A percentile compares a stretch with the other conserved stretches of the same genome.
These are phyloP conservation scores for Phoeniculus purpureus DNA, from an alignment of 2,797 vertebrate genomes.

Conservation along the genomic window DNA sequence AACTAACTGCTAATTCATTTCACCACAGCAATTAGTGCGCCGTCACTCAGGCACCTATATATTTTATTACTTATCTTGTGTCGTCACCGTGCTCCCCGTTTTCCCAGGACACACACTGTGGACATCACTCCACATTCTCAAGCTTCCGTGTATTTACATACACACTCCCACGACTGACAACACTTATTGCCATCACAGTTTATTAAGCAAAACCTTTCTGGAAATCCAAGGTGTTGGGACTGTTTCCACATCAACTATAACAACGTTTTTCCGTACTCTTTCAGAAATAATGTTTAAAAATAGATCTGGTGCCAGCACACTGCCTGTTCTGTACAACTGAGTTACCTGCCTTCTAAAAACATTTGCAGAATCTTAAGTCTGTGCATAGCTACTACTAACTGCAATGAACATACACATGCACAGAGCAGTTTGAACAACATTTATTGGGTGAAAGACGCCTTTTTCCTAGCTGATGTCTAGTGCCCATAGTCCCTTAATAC, in stretches of 20 bases:
- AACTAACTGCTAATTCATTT: slow-evolving; percentile 10
- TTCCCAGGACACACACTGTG: slow-evolving; percentile 16
- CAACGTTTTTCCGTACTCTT: not conserved
- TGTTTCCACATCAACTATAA: not conserved
- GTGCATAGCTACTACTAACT: not conserved
- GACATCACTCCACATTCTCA: not conserved
- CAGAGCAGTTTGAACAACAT: not conserved
- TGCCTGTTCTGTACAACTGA: not conserved
- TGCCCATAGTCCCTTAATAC: not conserved
- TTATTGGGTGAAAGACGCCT: not conserved
- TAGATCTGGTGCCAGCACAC: not conserved
- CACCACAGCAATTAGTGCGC: not conserved
- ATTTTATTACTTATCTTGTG: slow-evolving; percentile 7
- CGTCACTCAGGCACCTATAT: not conserved
- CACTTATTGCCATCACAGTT: not conserved
- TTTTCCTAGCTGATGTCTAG: not conserved
- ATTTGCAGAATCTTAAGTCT: not conserved
- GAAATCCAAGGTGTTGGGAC: slow-evolving; percentile 1
- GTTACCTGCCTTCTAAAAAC: not conserved
- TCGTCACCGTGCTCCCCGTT: slow-evolving; percentile 11
- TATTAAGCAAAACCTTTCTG: slow-evolving; percentile 25
- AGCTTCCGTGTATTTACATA: not conserved
- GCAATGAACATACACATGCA: not conserved
- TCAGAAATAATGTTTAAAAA: not conserved
- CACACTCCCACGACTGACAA: not conserved